Evolutionary conservation across 2,888 invertebrate species (phyloP), one percentile per base, ranked within the genome.

Genomic region (Scrobipalpa costella): DNA sequence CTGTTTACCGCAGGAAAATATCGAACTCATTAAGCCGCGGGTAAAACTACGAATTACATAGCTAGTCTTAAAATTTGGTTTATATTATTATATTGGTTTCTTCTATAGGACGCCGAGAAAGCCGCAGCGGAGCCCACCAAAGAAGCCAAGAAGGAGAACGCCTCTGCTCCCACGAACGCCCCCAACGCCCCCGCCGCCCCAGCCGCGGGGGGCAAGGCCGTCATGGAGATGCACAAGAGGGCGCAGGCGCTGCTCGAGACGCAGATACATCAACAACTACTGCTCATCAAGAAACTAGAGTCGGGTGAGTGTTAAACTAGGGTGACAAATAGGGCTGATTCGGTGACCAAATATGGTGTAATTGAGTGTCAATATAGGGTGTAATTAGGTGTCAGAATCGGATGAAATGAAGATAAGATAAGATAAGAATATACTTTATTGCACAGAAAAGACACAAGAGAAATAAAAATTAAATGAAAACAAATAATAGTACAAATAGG

Each of bases 241-340:
- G 97, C 97, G 69, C 96, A 97, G 74, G 96, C 96, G 69, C 82
- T 98, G 66, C 84, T 98, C n/a, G 95, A 97, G 69, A 97, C 96
- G 67, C 97, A 98, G 80, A 88, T 98, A n/a, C 94, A 95, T 38
- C 96, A 98, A 75, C 97, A 98, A 88, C 95, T 96, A 78, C 87
- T 95, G 62, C 92, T 98, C 27, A 94, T 98, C 65, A 95, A 96
- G 71, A 94, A 95, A 67, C 92, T 98, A 34, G 98, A 98, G 78
- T 94, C 95, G 61, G 94, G 94, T 92, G 27, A 81, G 84, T 73
- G 15, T 8, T 13, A n/a, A 36, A 7, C 1, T 36, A 36, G 27
- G 27, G 27, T 36, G 36, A 1, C 36, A 36, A 36, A 9, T 11
- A 7, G 7, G 36, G 1, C 5, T 36, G 7, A 9, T 9, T 36